Percentiles rank a stretch among this genome's conserved stretches.
phyloP scores from a whole-genome alignment of 1,140 invertebrate genomes.

The Mesaphorura yosii region DNA sequence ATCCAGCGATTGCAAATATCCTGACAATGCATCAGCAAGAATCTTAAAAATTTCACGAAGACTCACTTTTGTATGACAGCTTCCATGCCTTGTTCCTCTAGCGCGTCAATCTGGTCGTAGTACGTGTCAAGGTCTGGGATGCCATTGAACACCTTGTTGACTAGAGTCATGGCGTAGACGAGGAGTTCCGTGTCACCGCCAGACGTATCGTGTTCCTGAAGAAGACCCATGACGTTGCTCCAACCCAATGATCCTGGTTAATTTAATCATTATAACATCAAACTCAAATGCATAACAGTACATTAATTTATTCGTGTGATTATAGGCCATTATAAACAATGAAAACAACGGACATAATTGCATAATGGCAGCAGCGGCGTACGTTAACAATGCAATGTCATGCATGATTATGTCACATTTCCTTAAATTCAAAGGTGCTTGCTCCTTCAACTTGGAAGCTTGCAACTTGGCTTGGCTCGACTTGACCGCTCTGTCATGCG shows the following conservation, averaged over 20 bases:
- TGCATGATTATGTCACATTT: too few species aligned
- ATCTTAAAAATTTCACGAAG: too few species aligned
- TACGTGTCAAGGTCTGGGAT: conserved; percentile 94
- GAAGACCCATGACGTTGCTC: conserved; percentile 76
- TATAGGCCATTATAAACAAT: not conserved
- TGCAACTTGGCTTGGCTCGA: too few species aligned
- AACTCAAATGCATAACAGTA: not conserved
- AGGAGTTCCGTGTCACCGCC: conserved; percentile 91
- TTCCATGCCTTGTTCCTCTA: conserved; percentile 95
- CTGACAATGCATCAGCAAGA: too few species aligned
- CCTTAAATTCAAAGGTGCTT: too few species aligned
- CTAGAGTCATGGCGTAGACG: conserved; percentile 88
- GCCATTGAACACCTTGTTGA: conserved; percentile 74
- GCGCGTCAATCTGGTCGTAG: conserved; percentile 91
- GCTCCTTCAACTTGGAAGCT: too few species aligned
- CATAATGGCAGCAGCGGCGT: not conserved
- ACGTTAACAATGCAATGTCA: not conserved
- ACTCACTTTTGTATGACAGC: conserved; percentile 62
- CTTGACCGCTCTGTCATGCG: too few species aligned
- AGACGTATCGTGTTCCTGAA: conserved; percentile 88
- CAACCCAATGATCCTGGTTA: conserved; percentile 50
- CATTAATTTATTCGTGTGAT: not conserved
- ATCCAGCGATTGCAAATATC: too few species aligned
- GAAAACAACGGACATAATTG: not conserved
- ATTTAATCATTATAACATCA: not conserved